Conservation (phyloP, 2,797 vertebrate genomes). For the Thalassophryne amazonica region DNA sequence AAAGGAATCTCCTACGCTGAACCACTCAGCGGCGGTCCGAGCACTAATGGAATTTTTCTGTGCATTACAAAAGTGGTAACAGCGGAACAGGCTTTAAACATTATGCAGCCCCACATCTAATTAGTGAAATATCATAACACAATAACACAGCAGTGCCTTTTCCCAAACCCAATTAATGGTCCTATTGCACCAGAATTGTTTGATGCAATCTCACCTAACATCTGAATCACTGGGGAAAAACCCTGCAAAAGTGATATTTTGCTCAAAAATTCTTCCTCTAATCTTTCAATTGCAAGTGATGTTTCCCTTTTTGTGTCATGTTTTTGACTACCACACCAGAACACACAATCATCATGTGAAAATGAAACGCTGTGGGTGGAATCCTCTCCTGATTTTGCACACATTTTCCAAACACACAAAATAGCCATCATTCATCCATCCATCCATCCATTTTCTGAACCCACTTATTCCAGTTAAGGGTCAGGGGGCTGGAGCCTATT, state of each 20-base stretch:
- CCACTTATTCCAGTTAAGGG: no score
- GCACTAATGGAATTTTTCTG: constrained; percentile 46
- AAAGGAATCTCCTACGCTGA: constrained; percentile 20
- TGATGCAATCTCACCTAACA: constrained; percentile 64
- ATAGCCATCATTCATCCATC: no score
- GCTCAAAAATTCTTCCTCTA: constrained; percentile 12
- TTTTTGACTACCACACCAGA: no score
- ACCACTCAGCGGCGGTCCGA: constrained; percentile 2
- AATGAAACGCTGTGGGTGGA: no score
- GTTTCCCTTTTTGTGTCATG: no score
- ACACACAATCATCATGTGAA: no score
- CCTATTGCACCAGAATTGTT: constrained; percentile 50
- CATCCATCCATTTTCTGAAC: no score
- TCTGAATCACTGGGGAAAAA: constrained; percentile 41
- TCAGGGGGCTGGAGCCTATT: no score
- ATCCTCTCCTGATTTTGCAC: no score
- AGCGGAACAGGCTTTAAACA: constrained; percentile 42
- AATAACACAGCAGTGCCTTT: constrained; percentile 57
- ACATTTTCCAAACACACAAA: no score
- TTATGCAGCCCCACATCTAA: constrained; percentile 58
- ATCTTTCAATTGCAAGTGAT: no score
- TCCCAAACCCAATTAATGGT: constrained; percentile 64
- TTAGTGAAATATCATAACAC: constrained; percentile 67
- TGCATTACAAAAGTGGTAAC: constrained; percentile 34
- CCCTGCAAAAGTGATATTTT: constrained; percentile 11